Evolutionary conservation across 2,797 vertebrate genomes (phyloP), one percentile per base, ranked within the genome.

Genomic region (Steatocranus sp.): DNA sequence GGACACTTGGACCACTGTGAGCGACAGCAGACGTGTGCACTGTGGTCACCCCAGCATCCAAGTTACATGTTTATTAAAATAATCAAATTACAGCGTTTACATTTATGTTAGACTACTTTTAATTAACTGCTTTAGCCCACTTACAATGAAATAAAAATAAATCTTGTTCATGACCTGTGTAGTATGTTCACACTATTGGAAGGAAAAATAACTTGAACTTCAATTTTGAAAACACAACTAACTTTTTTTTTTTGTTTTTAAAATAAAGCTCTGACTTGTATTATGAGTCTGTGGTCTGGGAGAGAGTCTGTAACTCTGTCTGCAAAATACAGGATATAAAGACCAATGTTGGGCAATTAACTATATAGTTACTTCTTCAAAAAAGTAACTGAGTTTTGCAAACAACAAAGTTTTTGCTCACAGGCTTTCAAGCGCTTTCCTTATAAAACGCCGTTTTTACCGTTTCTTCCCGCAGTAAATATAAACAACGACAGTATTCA

Each of bases 361-460:
- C 4, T 2, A 2, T 3, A 46, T 46, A 8, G 7, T 46, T 46
- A 46, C 43, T 46, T 46, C 15, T 46, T 46, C 15, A 46, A 46
- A 46, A 46, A 17, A 4, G 43, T 43, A 0, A 43, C 12, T 43
- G 14, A 15, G 14, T 43, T 43, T 0, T 43, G 41, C 12, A 15
- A n/a, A n/a, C n/a, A 41, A 41, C 12, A 7, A 41, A 1, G 6
- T 14, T 1, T 41, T 15, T 43, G 8, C 0, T 34, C 32, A 4
- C 32, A 34, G 8, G 32, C 32, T 2, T 41, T 41, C 0, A 1
- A 41, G 38, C 1, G 0, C 0, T 38, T 2, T 6, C 3, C 14
- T 15, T 4, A 2, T 43, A 2, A 43, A 43, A 15, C 1, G 0
- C 6, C 0, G 6, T 15, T 43, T 43, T 7, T 7, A 7, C 41